Base-by-base conservation (phyloP, 2,888 invertebrate species). In the Drosophila mettleri region DNA sequence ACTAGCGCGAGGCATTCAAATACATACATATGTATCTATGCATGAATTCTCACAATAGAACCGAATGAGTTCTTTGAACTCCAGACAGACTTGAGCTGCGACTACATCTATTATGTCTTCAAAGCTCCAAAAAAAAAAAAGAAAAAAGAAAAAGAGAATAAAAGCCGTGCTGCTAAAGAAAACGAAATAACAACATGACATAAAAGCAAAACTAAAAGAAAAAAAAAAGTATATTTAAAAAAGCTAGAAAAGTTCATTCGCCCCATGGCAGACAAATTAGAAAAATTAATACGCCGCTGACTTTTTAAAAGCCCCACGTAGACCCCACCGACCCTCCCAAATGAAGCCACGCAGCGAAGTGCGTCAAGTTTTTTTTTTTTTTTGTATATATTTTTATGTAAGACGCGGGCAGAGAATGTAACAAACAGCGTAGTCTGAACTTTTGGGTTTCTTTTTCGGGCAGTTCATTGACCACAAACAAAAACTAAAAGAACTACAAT, bases 271-370 rank as follows among this genome's bases (percentile, higher is more conserved):
- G 74, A 85, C 85, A 85, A 85, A 85, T 85, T 85, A 85, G 87
- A 85, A 87, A 84, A 87, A 85, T 85, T 85, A 85, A 87, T 85
- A 85, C 86, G 66, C 83, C 74, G 75, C 88, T 75, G 72, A 67
- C 59, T 79, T 74, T 68, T 61, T 67, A 71, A 74, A 74, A 74
- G 72, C 57, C 68, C 70, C 64, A 63, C 61, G 52, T 53, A 45
- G 33, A 39, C 31, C 29, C 49, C 29, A 20, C 31, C 20, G 20
- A 10, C n/a, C 45, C 58, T 49, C 55, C 33, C 43, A 27, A 69
- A 46, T 52, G 41, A 58, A 58, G 58, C 48, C 66, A 66, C 64
- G 80, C 74, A 80, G 64, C 65, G 76, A 72, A 76, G 67, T 79
- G 76, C 79, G 79, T 79, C 70, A 74, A 76, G 68, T 69, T 78